Conservation (phyloP, 1,140 invertebrate genomes). For the Teleopsis dalmanni region DNA sequence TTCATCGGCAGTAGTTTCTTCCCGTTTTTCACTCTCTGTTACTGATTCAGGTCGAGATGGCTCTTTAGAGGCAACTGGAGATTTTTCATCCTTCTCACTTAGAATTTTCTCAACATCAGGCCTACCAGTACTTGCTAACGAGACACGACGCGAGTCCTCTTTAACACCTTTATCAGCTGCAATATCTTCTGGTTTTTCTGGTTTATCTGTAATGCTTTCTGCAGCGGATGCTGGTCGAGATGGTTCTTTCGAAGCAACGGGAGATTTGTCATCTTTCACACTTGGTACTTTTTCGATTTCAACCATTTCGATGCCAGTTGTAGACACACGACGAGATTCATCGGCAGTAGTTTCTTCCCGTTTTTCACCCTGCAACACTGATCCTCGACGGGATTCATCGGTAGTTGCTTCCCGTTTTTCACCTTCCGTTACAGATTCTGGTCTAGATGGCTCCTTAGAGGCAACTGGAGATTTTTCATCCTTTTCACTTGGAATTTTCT, state of each 20-base stretch:
- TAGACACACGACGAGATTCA: no score
- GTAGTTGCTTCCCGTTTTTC: neutral
- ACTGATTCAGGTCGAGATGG: constrained; percentile 4
- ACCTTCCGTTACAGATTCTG: constrained; percentile 8
- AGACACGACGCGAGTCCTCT: no score
- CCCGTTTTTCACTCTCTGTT: constrained; percentile 11
- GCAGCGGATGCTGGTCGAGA: constrained; percentile 5
- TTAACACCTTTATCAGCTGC: neutral
- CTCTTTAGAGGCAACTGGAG: constrained; percentile 11
- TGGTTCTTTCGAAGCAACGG: neutral
- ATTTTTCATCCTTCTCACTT: constrained; percentile 25
- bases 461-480: constrained; percentile 14
- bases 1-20: constrained; percentile 8
- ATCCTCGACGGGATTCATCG: neutral
- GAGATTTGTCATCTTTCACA: constrained; percentile 7
- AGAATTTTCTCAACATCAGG: constrained; percentile 13
- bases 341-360: no score
- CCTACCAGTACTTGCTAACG: constrained; percentile 1
- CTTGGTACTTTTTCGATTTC: no score
- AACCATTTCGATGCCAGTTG: no score
- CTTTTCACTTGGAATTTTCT: no score
- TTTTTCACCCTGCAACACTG: no score
- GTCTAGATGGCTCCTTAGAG: constrained; percentile 13
- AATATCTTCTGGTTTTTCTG: no score
- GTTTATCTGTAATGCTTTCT: no score